Evolutionary conservation across 2,797 vertebrate species (phyloP), one percentile per base, ranked within the genome.

Genomic region (Urocyon cinereoargenteus): DNA sequence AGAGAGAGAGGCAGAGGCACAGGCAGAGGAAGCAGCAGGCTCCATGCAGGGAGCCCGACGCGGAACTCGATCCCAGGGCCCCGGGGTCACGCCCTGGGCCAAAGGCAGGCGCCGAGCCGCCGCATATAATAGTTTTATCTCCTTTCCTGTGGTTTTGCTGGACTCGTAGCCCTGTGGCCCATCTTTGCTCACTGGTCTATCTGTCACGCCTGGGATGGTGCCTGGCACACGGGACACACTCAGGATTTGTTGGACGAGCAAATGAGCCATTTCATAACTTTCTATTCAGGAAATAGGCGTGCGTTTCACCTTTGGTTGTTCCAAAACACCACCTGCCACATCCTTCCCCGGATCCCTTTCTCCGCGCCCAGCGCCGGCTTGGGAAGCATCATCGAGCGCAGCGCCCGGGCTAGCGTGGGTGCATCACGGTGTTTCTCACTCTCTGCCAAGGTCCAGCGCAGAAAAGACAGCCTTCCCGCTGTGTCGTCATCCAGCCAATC

Each of bases 401-500:
- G 91, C 90, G 92, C 90, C 94, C 94, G 97, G 89, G 88, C 96
- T 97, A 98, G 97, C 97, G 61, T 72, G 86, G 13, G 5, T 95
- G 82, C 95, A 68, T 97, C 92, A 97, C 73, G 93, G 96, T 98
- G 95, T 72, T 96, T 91, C 98, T 97, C 59, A 70, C 83, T 95
- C 61, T 70, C 90, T 85, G 97, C 98, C 34, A 1, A 22, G 91
- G 90, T 97, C 98, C 98, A 98, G 81, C 97, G 98, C 85, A 91
- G 98, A 98, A 98, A 98, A 97, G 96, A 98, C 26, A 97, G 97
- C 57, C 97, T 97, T 97, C 96, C 93, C 96, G 94, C 98, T 98
- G 98, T 96, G 98, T 97, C 98, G 98, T 98, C 98, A 98, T 97
- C 96, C 97, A 98, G 94, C 95, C 98, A 92, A 97, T 98, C 94